These are phyloP conservation scores for Lerista edwardsae DNA, from an alignment of 2,797 vertebrate genomes.

Conservation along the genomic window DNA sequence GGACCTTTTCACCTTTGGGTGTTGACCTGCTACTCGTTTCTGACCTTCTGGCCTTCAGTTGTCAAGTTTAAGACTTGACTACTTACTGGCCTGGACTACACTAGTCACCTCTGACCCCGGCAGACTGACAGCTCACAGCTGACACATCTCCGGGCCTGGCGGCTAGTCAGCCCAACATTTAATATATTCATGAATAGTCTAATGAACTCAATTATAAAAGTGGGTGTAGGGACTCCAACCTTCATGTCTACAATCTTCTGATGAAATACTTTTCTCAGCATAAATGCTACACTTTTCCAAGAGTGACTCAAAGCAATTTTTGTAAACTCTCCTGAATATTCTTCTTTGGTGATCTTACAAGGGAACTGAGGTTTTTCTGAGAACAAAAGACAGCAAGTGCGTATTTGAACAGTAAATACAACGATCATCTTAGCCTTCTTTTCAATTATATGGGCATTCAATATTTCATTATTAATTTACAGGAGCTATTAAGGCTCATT, in stretches of 20 bases:
- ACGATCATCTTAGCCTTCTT: background rate
- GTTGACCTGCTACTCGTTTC: background rate
- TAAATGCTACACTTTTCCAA: slow-evolving; percentile 28
- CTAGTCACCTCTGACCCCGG: background rate
- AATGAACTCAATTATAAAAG: too few species aligned
- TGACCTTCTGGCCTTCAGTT: background rate
- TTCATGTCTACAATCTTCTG: background rate
- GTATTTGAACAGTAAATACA: slow-evolving; percentile 21
- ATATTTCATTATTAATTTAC: slow-evolving; percentile 46
- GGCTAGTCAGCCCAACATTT: background rate
- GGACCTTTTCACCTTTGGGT: background rate
- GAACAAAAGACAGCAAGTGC: slow-evolving; percentile 28
- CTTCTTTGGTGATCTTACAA: slow-evolving; percentile 28
- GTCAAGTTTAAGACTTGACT: background rate
- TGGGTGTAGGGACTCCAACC: background rate
- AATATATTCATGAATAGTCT: too few species aligned
- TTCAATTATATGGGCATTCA: slow-evolving; percentile 22
- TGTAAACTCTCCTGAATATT: slow-evolving; percentile 38
- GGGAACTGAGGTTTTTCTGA: slow-evolving; percentile 23
- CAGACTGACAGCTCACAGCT: too few species aligned
- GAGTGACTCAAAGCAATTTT: slow-evolving; percentile 12
- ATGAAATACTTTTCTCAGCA: slow-evolving; percentile 29
- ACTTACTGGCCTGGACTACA: background rate
- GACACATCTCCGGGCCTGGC: background rate
- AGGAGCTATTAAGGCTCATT: slow-evolving; percentile 20